Evolutionary conservation across 1,140 invertebrate species (phyloP).

Genomic region (Drosophila burlai): DNA sequence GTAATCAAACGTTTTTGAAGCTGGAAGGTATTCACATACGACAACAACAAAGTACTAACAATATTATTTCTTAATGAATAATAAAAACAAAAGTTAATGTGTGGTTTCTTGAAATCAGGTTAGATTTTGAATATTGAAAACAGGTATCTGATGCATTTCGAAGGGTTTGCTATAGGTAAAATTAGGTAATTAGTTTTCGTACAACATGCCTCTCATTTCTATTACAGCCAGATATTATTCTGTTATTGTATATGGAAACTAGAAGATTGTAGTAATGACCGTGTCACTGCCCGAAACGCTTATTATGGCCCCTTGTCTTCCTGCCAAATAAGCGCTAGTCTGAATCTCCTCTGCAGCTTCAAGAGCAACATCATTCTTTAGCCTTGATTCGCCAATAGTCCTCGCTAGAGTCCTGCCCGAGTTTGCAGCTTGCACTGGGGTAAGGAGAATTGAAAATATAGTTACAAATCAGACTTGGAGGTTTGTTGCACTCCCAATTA

Average conservation of each 20-base stretch:
- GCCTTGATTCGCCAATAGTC: neutral
- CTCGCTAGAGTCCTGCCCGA: constrained; percentile 6
- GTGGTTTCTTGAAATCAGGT: constrained; percentile 17
- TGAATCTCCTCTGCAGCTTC: constrained; percentile 11
- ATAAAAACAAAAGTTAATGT: constrained; percentile 6
- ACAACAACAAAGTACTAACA: constrained; percentile 5
- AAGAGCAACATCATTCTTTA: constrained; percentile 6
- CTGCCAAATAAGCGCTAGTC: constrained; percentile 21
- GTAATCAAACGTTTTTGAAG: constrained; percentile 17
- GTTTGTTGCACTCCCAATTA: constrained; percentile 1
- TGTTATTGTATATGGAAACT: constrained; percentile 20
- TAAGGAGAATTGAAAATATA: neutral
- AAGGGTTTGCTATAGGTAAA: constrained; percentile 5
- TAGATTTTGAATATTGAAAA: constrained; percentile 18
- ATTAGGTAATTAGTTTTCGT: constrained; percentile 14
- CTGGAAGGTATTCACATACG: constrained; percentile 13
- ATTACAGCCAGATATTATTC: constrained; percentile 8
- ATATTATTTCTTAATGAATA: constrained; percentile 7
- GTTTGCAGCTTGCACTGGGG: neutral
- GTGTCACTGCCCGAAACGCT: constrained; percentile 23
- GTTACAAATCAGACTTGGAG: neutral
- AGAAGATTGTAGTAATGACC: constrained; percentile 20
- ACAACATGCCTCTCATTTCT: constrained; percentile 11
- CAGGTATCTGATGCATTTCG: constrained; percentile 21
- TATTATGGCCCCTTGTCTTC: constrained; percentile 24